Percentiles rank a stretch among this genome's conserved stretches.
These are phyloP conservation scores for Neolamprologus multifasciatus DNA, from an alignment of 2,797 vertebrate genomes.

Conservation along the genomic window DNA sequence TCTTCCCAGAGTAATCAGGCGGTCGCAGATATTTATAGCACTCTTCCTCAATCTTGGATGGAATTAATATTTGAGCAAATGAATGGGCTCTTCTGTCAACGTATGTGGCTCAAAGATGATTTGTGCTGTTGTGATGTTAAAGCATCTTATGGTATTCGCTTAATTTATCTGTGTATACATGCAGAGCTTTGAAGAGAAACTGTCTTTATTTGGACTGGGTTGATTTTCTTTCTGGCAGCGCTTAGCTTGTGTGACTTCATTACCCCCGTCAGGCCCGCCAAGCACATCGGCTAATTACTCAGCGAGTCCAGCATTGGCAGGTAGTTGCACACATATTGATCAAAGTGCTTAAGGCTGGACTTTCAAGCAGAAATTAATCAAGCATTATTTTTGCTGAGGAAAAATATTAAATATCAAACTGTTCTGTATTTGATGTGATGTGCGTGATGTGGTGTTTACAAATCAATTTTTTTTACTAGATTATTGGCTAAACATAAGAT, in stretches of 20 bases:
- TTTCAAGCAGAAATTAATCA: conserved; percentile 72
- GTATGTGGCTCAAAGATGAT: conserved; percentile 15
- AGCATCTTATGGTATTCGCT: conserved; percentile 15
- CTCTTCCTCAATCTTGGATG: conserved; percentile 42
- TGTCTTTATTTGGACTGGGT: conserved; percentile 23
- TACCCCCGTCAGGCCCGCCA: conserved; percentile 56
- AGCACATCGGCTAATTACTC: conserved; percentile 73
- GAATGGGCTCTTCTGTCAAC: conserved; percentile 39
- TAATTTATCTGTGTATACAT: not conserved
- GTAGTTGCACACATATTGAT: conserved; percentile 73
- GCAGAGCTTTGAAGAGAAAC: conserved; percentile 11
- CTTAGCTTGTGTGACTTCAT: conserved; percentile 53
- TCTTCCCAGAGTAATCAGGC: conserved; percentile 52
- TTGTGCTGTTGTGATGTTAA: conserved; percentile 45
- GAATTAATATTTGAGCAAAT: conserved; percentile 63
- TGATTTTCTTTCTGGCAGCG: conserved; percentile 51
- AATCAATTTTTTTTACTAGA: not conserved
- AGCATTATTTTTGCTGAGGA: conserved; percentile 44
- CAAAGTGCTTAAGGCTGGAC: conserved; percentile 55
- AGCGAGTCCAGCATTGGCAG: conserved; percentile 72
- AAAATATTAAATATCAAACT: conserved; percentile 20
- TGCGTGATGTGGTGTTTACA: conserved; percentile 8
- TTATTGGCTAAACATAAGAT: not conserved
- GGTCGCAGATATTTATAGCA: conserved; percentile 70
- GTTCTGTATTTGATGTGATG: not conserved